Percentiles rank a stretch among this genome's conserved stretches.
phyloP scores from a whole-genome alignment of 2,113 vertebrate species.

The Lasiurus borealis region DNA sequence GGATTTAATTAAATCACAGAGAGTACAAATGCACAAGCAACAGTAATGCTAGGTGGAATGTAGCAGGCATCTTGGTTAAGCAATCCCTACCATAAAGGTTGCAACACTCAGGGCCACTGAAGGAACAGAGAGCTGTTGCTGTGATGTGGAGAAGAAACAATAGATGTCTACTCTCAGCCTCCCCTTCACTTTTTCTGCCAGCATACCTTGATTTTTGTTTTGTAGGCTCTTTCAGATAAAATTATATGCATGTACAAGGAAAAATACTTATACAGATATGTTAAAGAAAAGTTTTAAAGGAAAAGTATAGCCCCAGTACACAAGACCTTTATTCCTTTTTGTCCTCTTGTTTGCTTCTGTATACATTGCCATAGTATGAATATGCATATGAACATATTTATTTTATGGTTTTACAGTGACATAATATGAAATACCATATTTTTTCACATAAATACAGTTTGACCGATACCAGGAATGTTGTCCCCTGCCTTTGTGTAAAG shows the following conservation, averaged over 20 bases:
- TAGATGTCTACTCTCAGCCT: background rate
- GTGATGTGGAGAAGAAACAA: rapidly evolving
- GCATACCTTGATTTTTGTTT: background rate
- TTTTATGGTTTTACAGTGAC: background rate
- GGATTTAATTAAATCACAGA: background rate
- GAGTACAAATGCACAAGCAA: background rate
- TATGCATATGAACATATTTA: background rate
- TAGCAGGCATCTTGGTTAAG: rapidly evolving
- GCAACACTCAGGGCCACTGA: background rate
- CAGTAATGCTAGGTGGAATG: background rate
- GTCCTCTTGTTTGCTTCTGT: background rate
- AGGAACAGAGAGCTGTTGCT: background rate
- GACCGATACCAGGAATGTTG: background rate
- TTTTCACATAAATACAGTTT: background rate
- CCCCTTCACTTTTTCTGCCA: background rate
- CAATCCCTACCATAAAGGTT: background rate
- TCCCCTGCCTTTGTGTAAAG: background rate
- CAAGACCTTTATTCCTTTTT: background rate
- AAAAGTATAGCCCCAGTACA: background rate
- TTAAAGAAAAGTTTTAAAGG: background rate
- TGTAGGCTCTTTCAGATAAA: background rate
- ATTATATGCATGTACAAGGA: background rate
- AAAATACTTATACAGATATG: background rate
- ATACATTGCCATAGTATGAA: background rate
- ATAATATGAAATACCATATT: background rate